Percentiles rank a stretch among this genome's conserved stretches.
These are phyloP conservation scores for Aphelenchoides bicaudatus DNA, from an alignment of 2,888 invertebrate species.

Conservation along the genomic window DNA sequence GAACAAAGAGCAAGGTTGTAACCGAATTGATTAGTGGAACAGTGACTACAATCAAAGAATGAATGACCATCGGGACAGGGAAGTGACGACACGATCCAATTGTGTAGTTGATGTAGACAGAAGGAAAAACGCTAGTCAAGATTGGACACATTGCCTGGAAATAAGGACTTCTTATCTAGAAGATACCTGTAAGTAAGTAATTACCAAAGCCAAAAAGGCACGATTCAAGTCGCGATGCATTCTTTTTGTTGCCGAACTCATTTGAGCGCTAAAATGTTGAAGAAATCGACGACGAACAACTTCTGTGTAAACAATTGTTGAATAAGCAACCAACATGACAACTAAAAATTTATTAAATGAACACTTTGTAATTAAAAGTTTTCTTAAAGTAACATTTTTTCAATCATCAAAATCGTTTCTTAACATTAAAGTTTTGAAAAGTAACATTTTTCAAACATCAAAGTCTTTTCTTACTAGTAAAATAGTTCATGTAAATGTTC, in stretches of 20 bases:
- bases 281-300: conserved; percentile 2
- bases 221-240: conserved; percentile 14
- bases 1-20: conserved; percentile 7
- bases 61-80: conserved; percentile 13
- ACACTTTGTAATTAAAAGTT: too few relatives aligned
- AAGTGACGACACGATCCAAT: conserved; percentile 9
- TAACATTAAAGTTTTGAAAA: neutral
- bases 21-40: conserved; percentile 4
- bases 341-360: too few relatives aligned
- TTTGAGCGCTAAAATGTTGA: neutral
- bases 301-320: conserved; percentile 8
- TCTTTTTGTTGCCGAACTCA: neutral
- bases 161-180: too few relatives aligned
- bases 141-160: conserved; percentile 12
- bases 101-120: conserved; percentile 12
- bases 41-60: conserved; percentile 5
- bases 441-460: neutral
- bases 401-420: too few relatives aligned
- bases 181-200: too few relatives aligned
- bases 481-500: conserved; percentile 11
- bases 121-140: neutral
- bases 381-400: too few relatives aligned
- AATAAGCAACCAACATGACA: neutral
- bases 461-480: neutral
- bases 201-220: conserved; percentile 10